phyloP scores from a whole-genome alignment of 1,140 invertebrate species.

The Atta colombica region DNA sequence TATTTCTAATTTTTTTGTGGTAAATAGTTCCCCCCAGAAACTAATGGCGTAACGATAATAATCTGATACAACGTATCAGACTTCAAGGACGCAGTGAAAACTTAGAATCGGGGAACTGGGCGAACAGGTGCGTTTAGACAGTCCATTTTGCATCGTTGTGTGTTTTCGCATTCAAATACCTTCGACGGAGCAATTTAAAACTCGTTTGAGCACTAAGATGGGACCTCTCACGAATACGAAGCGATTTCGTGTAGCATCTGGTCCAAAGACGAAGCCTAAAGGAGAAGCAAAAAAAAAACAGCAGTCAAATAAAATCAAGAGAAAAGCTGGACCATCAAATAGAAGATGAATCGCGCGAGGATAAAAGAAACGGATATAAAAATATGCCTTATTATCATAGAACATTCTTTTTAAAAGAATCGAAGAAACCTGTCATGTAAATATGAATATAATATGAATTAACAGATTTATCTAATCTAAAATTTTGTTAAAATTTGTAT shows the following conservation, averaged over 20 bases:
- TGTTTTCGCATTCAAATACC: slow-evolving; percentile 77
- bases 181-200: slow-evolving; percentile 80
- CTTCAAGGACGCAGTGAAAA: slow-evolving; percentile 2
- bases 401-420: slow-evolving; percentile 11
- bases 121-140: slow-evolving; percentile 74
- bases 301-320: slow-evolving; percentile 73
- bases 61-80: slow-evolving; percentile 30
- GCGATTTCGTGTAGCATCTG: slow-evolving; percentile 79
- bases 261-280: slow-evolving; percentile 55
- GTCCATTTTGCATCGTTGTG: slow-evolving; percentile 69
- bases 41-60: background rate
- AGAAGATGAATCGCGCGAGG: slow-evolving; percentile 69
- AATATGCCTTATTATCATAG: slow-evolving; percentile 42
- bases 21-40: background rate
- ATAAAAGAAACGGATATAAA: slow-evolving; percentile 28
- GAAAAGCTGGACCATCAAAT: slow-evolving; percentile 69
- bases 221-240: slow-evolving; percentile 54
- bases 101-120: slow-evolving; percentile 42
- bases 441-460: slow-evolving; percentile 17
- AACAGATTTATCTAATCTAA: background rate
- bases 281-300: slow-evolving; percentile 7
- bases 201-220: slow-evolving; percentile 77
- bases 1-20: background rate
- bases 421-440: background rate
- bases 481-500: background rate